A percentile compares a stretch with the other conserved stretches of the same genome.
Conservation (phyloP, 2,797 vertebrate species). For the Prionace glauca region DNA sequence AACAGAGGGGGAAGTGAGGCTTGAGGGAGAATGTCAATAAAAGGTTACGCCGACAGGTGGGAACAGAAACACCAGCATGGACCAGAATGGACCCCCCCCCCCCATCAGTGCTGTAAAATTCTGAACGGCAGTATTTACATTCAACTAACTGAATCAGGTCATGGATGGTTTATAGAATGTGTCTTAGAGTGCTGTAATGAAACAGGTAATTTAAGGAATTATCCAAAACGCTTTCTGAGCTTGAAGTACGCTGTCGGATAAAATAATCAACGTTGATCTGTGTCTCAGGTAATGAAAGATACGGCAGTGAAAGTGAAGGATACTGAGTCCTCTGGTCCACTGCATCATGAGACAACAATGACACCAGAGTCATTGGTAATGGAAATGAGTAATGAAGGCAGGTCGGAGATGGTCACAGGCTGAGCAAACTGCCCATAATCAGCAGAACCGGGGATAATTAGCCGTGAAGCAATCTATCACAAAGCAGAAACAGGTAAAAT, state of each 20-base stretch:
- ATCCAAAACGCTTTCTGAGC: not conserved
- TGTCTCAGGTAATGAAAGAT: not conserved
- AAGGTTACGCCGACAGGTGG: not conserved
- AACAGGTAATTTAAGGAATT: not conserved
- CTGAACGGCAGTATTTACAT: not conserved
- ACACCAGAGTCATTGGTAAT: not conserved
- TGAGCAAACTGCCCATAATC: not conserved
- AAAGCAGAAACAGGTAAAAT: not conserved
- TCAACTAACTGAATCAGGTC: not conserved
- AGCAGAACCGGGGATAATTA: not conserved
- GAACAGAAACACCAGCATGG: not conserved
- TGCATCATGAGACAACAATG: not conserved
- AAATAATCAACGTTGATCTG: not conserved
- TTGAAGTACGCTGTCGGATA: not conserved
- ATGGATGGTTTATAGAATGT: not conserved
- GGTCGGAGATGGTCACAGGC: not conserved
- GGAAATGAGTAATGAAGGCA: not conserved
- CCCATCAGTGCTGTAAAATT: not conserved
- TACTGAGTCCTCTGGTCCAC: not conserved
- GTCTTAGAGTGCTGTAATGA: not conserved
- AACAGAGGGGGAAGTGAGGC: not conserved
- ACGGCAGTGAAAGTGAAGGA: not conserved
- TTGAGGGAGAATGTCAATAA: not conserved
- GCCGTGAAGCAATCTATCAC: not conserved
- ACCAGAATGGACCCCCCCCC: not conserved